Conservation (phyloP, 2,888 invertebrate species). For the Tetranychus truncatus region DNA sequence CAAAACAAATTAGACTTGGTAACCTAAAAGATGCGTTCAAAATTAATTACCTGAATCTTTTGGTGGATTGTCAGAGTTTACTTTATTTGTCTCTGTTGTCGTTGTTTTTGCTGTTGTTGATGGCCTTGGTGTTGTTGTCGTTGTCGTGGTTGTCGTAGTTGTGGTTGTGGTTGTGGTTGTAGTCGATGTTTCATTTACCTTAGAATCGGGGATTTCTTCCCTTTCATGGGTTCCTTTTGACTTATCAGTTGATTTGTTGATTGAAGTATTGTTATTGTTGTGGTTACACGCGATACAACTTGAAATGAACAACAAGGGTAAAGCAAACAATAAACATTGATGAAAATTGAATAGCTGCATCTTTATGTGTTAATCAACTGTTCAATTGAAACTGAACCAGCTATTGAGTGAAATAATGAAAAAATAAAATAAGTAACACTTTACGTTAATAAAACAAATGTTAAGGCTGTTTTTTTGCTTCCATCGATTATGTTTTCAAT, state of each 20-base stretch:
- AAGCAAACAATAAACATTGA: too few relatives aligned
- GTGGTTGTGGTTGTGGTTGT: neutral
- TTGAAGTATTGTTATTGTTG: too few relatives aligned
- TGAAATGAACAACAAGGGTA: too few relatives aligned
- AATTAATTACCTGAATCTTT: neutral
- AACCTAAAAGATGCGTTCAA: too few relatives aligned
- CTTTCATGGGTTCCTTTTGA: constrained; percentile 3
- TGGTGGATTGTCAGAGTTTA: neutral
- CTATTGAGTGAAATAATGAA: neutral
- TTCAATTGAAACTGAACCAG: neutral
- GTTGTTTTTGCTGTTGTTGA: neutral
- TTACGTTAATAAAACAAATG: neutral
- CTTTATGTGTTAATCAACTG: too few relatives aligned
- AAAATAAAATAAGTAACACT: neutral
- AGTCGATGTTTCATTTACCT: neutral
- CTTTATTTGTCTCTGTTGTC: neutral
- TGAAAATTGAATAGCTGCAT: too few relatives aligned
- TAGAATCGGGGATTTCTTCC: neutral
- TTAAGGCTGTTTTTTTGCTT: neutral
- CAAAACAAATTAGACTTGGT: neutral
- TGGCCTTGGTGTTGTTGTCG: neutral
- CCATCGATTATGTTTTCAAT: neutral
- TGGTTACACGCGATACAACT: too few relatives aligned
- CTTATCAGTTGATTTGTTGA: neutral
- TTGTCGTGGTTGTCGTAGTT: neutral